These are phyloP conservation scores for Melanostoma scalare DNA, from an alignment of 2,888 invertebrate species.

Conservation along the genomic window DNA sequence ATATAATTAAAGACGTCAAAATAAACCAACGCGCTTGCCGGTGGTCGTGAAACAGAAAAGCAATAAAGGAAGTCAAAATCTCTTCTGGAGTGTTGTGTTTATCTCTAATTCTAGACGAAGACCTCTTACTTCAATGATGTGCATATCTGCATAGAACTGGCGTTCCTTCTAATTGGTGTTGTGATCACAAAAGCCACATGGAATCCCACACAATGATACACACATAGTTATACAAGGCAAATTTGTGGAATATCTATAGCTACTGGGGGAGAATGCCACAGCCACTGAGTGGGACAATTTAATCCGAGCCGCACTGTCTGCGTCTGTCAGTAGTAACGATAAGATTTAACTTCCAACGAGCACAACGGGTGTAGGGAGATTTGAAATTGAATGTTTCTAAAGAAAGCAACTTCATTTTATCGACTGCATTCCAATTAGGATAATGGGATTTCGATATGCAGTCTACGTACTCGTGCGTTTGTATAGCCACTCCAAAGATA, in stretches of 20 bases:
- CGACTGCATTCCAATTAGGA: conserved; percentile 69
- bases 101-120: conserved; percentile 57
- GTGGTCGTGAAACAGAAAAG: conserved; percentile 16
- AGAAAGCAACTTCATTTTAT: conserved; percentile 47
- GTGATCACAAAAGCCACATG: conserved; percentile 19
- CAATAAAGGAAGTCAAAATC: conserved; percentile 11
- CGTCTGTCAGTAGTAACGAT: conserved; percentile 48
- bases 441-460: conserved; percentile 71
- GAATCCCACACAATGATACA: conserved; percentile 1
- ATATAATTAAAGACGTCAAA: conserved; percentile 36
- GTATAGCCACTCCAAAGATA: conserved; percentile 45
- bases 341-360: conserved; percentile 44
- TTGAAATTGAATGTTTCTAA: conserved; percentile 1
- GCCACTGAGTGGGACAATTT: conserved; percentile 50
- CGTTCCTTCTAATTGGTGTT: conserved; percentile 57
- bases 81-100: conserved; percentile 53
- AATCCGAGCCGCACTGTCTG: conserved; percentile 55
- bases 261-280: conserved; percentile 28
- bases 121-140: conserved; percentile 53
- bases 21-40: conserved; percentile 7
- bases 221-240: not conserved
- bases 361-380: not conserved
- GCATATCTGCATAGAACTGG: conserved; percentile 37
- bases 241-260: conserved; percentile 21
- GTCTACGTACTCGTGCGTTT: not conserved